Evolutionary conservation across 2,888 invertebrate genomes (phyloP).

Genomic region (Lapara coniferarum): DNA sequence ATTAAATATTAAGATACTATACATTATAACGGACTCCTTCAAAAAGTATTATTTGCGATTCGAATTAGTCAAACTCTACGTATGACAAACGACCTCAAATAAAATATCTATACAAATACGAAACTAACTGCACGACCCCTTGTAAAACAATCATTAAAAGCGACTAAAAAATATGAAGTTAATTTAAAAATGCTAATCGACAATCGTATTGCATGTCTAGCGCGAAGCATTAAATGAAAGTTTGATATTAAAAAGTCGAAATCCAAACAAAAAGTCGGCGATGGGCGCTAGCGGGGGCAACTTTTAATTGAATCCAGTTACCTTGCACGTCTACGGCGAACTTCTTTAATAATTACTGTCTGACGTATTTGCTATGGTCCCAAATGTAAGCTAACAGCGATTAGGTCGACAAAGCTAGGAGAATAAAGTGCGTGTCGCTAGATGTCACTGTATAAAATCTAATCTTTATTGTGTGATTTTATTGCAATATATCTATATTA

Average conservation of each 20-base stretch:
- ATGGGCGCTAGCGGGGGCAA: constrained; percentile 46
- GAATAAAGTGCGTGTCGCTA: background rate
- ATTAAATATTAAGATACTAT: no score
- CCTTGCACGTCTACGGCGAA: constrained; percentile 62
- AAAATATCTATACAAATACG: background rate
- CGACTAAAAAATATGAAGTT: constrained; percentile 19
- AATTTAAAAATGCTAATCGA: constrained; percentile 28
- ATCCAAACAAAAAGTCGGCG: constrained; percentile 52
- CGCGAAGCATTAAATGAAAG: constrained; percentile 33
- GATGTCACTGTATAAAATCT: background rate
- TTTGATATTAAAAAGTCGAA: constrained; percentile 50
- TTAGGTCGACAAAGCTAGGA: background rate
- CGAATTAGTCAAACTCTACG: background rate
- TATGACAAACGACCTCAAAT: background rate
- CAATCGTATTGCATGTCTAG: constrained; percentile 25
- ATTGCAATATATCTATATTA: no score
- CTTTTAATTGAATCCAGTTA: constrained; percentile 75
- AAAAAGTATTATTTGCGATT: no score
- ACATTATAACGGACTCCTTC: no score
- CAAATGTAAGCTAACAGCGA: constrained; percentile 34
- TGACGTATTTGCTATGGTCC: constrained; percentile 39
- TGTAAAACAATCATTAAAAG: background rate
- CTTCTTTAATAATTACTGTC: constrained; percentile 75
- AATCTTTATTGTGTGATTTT: no score
- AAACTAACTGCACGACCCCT: background rate